Evolutionary conservation across 2,888 invertebrate species (phyloP).

Genomic region (Agriopis aurantiaria): DNA sequence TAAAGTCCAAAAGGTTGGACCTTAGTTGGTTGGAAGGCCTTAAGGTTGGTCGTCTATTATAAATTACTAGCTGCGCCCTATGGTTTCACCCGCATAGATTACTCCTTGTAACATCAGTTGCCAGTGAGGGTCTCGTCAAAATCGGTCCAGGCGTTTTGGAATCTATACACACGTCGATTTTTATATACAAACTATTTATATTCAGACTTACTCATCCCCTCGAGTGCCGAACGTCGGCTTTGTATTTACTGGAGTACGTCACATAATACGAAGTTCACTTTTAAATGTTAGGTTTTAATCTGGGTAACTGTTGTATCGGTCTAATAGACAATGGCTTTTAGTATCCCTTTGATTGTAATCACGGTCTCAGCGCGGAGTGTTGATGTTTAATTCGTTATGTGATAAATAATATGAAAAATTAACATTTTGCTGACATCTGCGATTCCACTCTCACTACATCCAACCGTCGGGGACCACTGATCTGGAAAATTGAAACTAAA

Average conservation of each 20-base stretch:
- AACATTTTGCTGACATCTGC: conserved; percentile 68
- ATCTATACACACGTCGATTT: too few relatives aligned
- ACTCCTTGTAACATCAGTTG: too few relatives aligned
- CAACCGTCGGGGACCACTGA: conserved; percentile 69
- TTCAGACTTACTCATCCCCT: too few relatives aligned
- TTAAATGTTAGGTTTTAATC: neutral
- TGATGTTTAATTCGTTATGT: conserved; percentile 38
- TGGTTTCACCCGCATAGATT: too few relatives aligned
- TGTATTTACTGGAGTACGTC: neutral
- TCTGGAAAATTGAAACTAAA: conserved; percentile 82
- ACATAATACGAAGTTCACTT: neutral
- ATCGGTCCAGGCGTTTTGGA: too few relatives aligned
- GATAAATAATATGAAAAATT: conserved; percentile 44
- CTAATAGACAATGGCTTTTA: neutral
- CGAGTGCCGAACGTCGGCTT: too few relatives aligned
- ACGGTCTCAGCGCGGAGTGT: conserved; percentile 2
- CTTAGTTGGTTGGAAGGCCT: too few relatives aligned
- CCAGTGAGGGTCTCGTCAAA: too few relatives aligned
- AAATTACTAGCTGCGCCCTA: too few relatives aligned
- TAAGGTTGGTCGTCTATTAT: too few relatives aligned
- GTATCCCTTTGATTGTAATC: neutral
- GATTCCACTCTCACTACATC: conserved; percentile 36
- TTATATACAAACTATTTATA: too few relatives aligned
- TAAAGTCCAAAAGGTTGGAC: too few relatives aligned
- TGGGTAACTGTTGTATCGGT: neutral